A percentile compares a stretch with the other conserved stretches of the same genome.
These are phyloP conservation scores for Misgurnus anguillicaudatus DNA, from an alignment of 2,113 vertebrate genomes.

Conservation along the genomic window DNA sequence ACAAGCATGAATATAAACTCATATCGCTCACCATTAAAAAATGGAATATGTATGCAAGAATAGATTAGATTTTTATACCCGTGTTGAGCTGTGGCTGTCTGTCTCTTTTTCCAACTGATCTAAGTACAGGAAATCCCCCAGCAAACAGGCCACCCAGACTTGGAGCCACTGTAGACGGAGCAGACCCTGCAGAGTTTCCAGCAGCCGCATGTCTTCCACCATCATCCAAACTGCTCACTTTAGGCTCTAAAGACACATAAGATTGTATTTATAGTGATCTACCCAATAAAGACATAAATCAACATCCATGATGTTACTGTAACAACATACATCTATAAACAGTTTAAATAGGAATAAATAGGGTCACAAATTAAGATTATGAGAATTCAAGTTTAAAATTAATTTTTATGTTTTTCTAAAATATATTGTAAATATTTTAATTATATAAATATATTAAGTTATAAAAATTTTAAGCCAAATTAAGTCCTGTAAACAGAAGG, in stretches of 20 bases:
- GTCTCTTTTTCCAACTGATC: conserved; percentile 87
- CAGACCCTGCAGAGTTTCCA: conserved; percentile 60
- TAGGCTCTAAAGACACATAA: conserved; percentile 73
- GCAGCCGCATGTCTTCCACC: conserved; percentile 54
- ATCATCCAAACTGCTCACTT: conserved; percentile 71
- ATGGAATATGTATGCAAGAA: too few relatives aligned
- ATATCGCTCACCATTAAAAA: background rate
- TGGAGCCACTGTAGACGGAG: conserved; percentile 67
- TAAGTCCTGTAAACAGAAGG: background rate
- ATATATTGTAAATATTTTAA: too few relatives aligned
- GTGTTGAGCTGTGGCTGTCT: conserved; percentile 49
- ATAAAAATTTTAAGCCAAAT: too few relatives aligned
- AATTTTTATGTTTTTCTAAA: too few relatives aligned
- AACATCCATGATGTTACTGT: background rate
- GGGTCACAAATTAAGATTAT: too few relatives aligned
- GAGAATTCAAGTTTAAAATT: too few relatives aligned
- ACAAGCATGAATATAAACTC: conserved; percentile 33
- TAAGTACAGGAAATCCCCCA: conserved; percentile 90
- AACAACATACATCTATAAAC: background rate
- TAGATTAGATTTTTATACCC: conserved; percentile 69
- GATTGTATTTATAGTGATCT: background rate
- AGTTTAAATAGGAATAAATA: background rate
- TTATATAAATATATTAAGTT: too few relatives aligned
- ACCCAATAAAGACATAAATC: background rate
- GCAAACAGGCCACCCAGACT: conserved; percentile 88